Conservation (phyloP, 2,113 vertebrate species). For the Notothenia rossii region DNA sequence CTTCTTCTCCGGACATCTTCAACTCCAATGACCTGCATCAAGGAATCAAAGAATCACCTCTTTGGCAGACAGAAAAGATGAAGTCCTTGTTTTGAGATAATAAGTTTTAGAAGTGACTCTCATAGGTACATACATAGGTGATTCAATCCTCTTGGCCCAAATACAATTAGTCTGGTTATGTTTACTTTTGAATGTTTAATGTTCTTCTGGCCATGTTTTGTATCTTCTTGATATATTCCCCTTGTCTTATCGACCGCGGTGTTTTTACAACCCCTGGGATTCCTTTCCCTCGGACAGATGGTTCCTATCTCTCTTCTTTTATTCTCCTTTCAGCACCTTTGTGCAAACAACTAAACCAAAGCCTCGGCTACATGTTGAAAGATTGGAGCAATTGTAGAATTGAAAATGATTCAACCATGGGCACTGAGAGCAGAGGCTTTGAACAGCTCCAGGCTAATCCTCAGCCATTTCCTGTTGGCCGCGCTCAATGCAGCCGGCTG, state of each 20-base stretch:
- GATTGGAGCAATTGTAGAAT: conserved; percentile 56
- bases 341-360: conserved; percentile 42
- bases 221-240: conserved; percentile 13
- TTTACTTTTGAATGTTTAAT: background rate
- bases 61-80: background rate
- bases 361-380: conserved; percentile 25
- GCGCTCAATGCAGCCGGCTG: conserved; percentile 43
- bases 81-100: conserved; percentile 1
- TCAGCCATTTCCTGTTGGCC: conserved; percentile 78
- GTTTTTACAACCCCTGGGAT: conserved; percentile 20
- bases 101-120: background rate
- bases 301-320: conserved; percentile 20
- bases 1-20: conserved; percentile 72
- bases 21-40: conserved; percentile 22
- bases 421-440: conserved; percentile 63
- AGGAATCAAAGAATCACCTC: background rate
- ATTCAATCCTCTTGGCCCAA: too few species aligned
- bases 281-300: conserved; percentile 31
- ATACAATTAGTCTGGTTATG: conserved; percentile 1
- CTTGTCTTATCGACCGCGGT: conserved; percentile 25
- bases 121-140: background rate
- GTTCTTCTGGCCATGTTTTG: conserved; percentile 1
- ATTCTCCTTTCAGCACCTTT: conserved; percentile 34
- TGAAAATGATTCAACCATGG: conserved; percentile 50
- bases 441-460: conserved; percentile 74